A percentile compares a stretch with the other conserved stretches of the same genome.
Conservation (phyloP, 2,797 vertebrate species). For the Trichosurus vulpecula region DNA sequence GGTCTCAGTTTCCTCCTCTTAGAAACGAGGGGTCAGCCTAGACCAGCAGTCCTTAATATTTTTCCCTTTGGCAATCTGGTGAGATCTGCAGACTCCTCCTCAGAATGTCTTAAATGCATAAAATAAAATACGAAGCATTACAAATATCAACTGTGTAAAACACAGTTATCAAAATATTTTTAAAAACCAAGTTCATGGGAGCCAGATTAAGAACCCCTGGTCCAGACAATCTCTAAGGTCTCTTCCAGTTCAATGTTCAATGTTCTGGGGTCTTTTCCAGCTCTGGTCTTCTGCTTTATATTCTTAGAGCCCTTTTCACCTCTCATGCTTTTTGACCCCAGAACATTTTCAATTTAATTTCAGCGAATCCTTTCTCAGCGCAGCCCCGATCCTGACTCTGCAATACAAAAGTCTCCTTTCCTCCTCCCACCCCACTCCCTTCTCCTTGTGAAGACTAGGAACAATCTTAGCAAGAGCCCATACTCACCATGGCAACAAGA, state of each 20-base stretch:
- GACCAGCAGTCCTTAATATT: neutral
- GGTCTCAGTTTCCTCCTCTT: neutral
- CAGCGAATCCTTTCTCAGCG: neutral
- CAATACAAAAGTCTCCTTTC: neutral
- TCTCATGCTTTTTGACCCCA: neutral
- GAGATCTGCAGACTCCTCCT: neutral
- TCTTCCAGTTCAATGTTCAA: neutral
- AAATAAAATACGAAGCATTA: neutral
- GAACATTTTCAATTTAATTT: neutral
- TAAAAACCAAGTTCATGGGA: neutral
- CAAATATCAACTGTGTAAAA: neutral
- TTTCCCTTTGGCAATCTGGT: neutral
- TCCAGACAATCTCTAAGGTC: neutral
- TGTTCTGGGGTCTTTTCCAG: neutral
- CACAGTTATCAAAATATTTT: neutral
- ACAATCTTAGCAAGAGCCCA: neutral
- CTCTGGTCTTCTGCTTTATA: neutral
- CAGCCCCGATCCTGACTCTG: neutral
- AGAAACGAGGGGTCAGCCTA: neutral
- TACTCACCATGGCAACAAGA: slow-evolving; percentile 88
- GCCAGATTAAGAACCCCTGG: neutral
- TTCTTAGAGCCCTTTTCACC: neutral
- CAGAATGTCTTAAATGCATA: neutral
- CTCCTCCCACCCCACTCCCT: neutral
- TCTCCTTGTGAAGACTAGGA: neutral